Evolutionary conservation across 1,140 invertebrate genomes (phyloP), one percentile per base, ranked within the genome.

Genomic region (Babylonia areolata): DNA sequence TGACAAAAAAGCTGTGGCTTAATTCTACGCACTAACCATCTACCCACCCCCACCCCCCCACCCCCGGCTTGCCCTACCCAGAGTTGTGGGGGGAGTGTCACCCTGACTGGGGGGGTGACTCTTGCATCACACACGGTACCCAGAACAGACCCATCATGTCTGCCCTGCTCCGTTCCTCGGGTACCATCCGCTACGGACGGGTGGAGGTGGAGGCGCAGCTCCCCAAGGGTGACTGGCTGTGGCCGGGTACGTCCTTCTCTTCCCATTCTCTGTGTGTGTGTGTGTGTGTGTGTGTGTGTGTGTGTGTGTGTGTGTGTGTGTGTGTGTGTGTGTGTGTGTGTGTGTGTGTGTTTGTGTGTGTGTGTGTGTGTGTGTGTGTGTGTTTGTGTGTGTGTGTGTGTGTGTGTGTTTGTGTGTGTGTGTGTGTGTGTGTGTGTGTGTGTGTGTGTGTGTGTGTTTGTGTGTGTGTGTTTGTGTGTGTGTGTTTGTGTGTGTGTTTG

Each of bases 181-280:
- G 96, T 15, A 94, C 93, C n/a, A 97, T 97, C 88, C 94, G 93
- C 87, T 97, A 96, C 89, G 97, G 97, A 17, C 95, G 95, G 90
- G 95, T 97, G 33, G 97, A 97, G 91, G 95, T 97, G 11, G 94
- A 95, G 12, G 97, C 97, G 0, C 97, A 96, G 92, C 92, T 97
- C 87, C 97, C 97, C 0, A 93, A 95, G 90, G 97, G 97, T 51
- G 96, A 96, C 92, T 97, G 97, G 97, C 88, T 97, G 2, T 96
- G 96, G 95, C 97, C 97, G 93, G 96, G 96, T 96, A 6, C 33
- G 73, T 46, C 42, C 15, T 15, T 46, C 42, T 46, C 42, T 46
- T 15, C 15, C 42, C 42, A 6, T 35, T 85, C 58, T 85, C 58
- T 78, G 84, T 85, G 84, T 85, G 84, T 78, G 84, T 85, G 84